A percentile compares a stretch with the other conserved stretches of the same genome.
These are phyloP conservation scores for Metellina segmentata DNA, from an alignment of 2,888 invertebrate species.

Conservation along the genomic window DNA sequence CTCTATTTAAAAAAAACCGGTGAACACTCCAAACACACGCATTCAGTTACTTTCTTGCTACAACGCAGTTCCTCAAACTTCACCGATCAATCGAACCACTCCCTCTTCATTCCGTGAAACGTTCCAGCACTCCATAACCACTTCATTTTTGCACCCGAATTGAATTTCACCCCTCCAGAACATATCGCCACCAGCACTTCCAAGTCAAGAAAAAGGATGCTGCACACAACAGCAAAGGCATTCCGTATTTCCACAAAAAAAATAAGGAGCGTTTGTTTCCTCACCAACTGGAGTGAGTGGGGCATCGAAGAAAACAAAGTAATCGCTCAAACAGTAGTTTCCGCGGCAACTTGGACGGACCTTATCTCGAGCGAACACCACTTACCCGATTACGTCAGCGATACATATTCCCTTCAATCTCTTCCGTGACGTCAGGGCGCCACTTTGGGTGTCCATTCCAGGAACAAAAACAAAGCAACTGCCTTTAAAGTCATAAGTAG, in stretches of 20 bases:
- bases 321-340: constrained; percentile 44
- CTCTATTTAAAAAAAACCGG: too few species aligned
- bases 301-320: constrained; percentile 23
- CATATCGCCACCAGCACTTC: background rate
- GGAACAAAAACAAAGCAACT: constrained; percentile 44
- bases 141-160: background rate
- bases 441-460: constrained; percentile 34
- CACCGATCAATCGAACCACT: background rate
- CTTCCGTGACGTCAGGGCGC: constrained; percentile 40
- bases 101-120: background rate
- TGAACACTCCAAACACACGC: background rate
- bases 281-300: background rate
- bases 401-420: constrained; percentile 27
- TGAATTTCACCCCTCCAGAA: background rate
- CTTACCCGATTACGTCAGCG: constrained; percentile 53
- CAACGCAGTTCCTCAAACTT: background rate
- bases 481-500: constrained; percentile 49
- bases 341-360: background rate
- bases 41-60: background rate
- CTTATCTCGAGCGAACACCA: constrained; percentile 35
- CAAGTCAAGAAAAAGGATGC: background rate
- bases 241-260: background rate
- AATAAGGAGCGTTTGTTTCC: background rate
- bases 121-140: background rate
- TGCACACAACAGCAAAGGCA: background rate